These are phyloP conservation scores for Pseudolycoriella hygida DNA, from an alignment of 2,888 invertebrate genomes.

Conservation along the genomic window DNA sequence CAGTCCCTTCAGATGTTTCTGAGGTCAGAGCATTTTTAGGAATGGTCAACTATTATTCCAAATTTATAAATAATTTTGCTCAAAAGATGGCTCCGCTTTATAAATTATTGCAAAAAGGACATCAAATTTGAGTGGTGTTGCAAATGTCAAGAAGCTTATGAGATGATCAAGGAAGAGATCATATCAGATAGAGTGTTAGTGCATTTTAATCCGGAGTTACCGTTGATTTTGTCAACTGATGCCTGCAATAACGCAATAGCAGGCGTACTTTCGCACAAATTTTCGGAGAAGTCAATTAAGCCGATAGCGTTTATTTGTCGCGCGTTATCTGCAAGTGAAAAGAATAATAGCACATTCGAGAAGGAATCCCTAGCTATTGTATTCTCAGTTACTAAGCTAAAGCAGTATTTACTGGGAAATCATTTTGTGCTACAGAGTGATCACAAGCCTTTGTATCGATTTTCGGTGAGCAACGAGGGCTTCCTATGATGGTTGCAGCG, in stretches of 20 bases:
- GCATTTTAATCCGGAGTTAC: conserved; percentile 15
- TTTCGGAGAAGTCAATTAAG: conserved; percentile 18
- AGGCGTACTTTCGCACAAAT: too few species aligned
- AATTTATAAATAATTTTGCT: conserved; percentile 15
- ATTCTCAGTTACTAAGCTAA: conserved; percentile 22
- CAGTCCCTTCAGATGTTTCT: conserved; percentile 12
- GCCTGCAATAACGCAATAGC: too few species aligned
- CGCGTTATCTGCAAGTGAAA: conserved; percentile 16
- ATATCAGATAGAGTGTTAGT: conserved; percentile 13
- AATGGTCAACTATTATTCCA: conserved; percentile 20
- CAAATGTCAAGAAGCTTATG: conserved; percentile 13
- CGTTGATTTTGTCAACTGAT: too few species aligned
- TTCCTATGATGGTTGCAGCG: conserved; percentile 18
- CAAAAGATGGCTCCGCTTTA: too few species aligned
- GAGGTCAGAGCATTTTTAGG: conserved; percentile 17
- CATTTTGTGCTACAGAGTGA: conserved; percentile 22
- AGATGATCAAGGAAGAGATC: conserved; percentile 14
- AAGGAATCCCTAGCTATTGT: conserved; percentile 20
- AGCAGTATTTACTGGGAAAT: conserved; percentile 22
- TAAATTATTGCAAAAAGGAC: too few species aligned
- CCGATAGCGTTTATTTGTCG: conserved; percentile 22
- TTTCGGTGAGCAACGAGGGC: conserved; percentile 17
- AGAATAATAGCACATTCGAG: conserved; percentile 16
- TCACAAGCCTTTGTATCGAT: conserved; percentile 19
- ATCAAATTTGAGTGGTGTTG: neutral